A percentile compares a stretch with the other conserved stretches of the same genome.
Conservation (phyloP, 2,797 vertebrate genomes). For the Emys orbicularis region DNA sequence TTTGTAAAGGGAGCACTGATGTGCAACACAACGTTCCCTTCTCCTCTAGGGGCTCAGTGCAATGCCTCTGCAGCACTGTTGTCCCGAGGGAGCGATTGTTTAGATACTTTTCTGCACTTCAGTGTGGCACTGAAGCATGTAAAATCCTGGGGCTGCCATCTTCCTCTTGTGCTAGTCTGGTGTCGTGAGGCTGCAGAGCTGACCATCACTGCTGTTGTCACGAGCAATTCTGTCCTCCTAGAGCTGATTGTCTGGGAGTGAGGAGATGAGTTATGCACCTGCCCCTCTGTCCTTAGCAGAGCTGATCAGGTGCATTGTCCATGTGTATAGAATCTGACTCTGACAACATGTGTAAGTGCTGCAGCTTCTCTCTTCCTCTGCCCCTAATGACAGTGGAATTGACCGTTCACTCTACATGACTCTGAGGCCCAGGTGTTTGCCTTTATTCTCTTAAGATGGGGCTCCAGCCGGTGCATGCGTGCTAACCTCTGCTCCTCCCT, state of each 20-base stretch:
- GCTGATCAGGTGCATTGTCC: not conserved
- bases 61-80: not conserved
- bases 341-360: not conserved
- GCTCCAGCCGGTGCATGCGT: not conserved
- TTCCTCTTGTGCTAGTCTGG: not conserved
- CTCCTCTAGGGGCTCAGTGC: not conserved
- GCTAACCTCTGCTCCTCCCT: constrained; percentile 48
- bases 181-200: not conserved
- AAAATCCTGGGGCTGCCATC: not conserved
- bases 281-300: not conserved
- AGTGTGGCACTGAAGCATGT: not conserved
- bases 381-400: not conserved
- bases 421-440: not conserved
- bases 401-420: not conserved
- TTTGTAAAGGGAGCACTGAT: not conserved
- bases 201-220: not conserved
- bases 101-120: not conserved
- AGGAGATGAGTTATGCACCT: too few relatives aligned
- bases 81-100: not conserved
- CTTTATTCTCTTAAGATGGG: not conserved
- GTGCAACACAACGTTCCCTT: not conserved
- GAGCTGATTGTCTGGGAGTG: not conserved
- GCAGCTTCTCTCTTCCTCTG: not conserved
- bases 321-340: not conserved
- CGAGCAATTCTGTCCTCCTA: not conserved